A percentile compares a stretch with the other conserved stretches of the same genome.
phyloP scores from a whole-genome alignment of 2,888 invertebrate species.

The Brachyopa scutellaris region DNA sequence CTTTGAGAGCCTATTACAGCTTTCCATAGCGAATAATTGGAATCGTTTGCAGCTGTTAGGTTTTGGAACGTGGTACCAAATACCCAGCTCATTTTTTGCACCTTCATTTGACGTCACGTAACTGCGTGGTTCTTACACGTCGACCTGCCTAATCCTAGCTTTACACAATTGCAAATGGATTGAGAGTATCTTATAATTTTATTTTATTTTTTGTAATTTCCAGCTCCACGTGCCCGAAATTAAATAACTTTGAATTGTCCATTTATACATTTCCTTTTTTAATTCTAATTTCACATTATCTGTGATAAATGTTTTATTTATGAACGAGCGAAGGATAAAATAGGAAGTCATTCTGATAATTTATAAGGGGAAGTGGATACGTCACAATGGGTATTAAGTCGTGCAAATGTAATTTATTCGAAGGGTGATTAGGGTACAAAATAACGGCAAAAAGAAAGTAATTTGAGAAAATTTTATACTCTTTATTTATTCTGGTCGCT shows the following conservation, averaged over 20 bases:
- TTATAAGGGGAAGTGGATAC: neutral
- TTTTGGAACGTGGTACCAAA: too few species aligned
- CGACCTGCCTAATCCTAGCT: too few species aligned
- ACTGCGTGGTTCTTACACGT: too few species aligned
- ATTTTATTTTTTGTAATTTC: too few species aligned
- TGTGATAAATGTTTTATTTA: neutral
- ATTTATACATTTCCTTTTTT: neutral
- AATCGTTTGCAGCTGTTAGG: too few species aligned
- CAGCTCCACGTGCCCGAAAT: neutral
- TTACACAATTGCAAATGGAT: too few species aligned
- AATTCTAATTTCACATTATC: neutral
- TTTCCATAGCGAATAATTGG: too few species aligned
- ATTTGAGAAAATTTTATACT: neutral
- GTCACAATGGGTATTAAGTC: neutral
- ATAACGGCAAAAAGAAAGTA: neutral
- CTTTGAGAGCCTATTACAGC: too few species aligned
- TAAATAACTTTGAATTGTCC: neutral
- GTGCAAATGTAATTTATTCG: neutral
- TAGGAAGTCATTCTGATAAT: neutral
- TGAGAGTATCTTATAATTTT: too few species aligned
- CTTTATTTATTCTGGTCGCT: neutral
- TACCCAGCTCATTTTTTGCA: too few species aligned
- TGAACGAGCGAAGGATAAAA: neutral
- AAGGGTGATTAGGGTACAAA: neutral
- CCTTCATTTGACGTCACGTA: too few species aligned